Evolutionary conservation across 2,888 invertebrate genomes (phyloP), one percentile per base, ranked within the genome.

Genomic region (Idaea straminata): DNA sequence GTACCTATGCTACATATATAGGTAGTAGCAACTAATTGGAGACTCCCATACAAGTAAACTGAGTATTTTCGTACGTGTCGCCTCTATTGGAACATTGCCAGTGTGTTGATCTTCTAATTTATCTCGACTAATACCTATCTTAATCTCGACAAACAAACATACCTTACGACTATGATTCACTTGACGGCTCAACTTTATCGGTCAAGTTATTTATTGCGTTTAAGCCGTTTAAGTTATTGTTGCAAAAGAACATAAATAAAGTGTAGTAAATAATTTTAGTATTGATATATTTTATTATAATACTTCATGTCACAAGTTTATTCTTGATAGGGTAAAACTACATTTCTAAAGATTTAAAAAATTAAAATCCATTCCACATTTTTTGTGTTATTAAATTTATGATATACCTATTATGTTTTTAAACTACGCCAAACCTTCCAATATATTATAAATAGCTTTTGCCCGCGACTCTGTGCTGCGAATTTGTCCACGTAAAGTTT

Each of bases 71-170:
- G 77, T 81, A 83, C 78, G 83, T 81, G 82, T 81, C 76, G 74
- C 68, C 47, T 47, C 47, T 10, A 4, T 75, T 89, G 89, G 89
- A 86, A 70, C 74, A 58, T 66, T 72, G 87, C 89, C 88, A 89
- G 78, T 70, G 71, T 66, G 72, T 75, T 75, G 76, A 78, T 79
- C 77, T 75, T 67, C 76, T 73, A 74, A 75, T 76, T 78, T 74
- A 77, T 78, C 74, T 77, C 70, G 71, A 72, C 72, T 69, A 74
- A 62, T 68, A 63, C 63, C n/a, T 59, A 66, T 67, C 66, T 67
- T 72, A 74, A 74, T 74, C 67, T 67, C 62, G 65, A 71, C 76
- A 72, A 74, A 75, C 77, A 77, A 74, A 76, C 75, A 72, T 67
- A 70, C 72, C 69, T 70, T 72, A 76, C 64, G 69, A 66, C 65